phyloP scores from a whole-genome alignment of 2,797 vertebrate genomes.

The Galagoides demidoff region DNA sequence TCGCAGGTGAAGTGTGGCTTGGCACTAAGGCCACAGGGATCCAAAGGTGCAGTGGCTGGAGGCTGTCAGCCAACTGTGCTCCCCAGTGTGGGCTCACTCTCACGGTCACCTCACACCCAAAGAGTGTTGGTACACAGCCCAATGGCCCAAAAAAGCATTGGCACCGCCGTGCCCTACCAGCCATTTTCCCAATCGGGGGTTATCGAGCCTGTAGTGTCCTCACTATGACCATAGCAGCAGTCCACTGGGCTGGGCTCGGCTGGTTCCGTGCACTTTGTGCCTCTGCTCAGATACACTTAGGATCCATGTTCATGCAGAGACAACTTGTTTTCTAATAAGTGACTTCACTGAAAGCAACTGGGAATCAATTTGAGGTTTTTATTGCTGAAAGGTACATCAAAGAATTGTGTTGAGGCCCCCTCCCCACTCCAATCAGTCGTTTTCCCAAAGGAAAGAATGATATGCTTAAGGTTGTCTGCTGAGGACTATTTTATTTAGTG shows the following conservation, averaged over 20 bases:
- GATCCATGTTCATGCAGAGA: not conserved
- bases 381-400: not conserved
- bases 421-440: too few relatives aligned
- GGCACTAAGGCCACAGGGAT: too few relatives aligned
- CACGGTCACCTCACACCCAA: rapidly evolving
- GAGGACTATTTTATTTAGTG: not conserved
- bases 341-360: not conserved
- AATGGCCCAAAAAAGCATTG: not conserved
- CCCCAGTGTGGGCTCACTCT: not conserved
- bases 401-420: not conserved
- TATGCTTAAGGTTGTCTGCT: not conserved
- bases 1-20: not conserved
- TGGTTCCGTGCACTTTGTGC: not conserved
- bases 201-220: not conserved
- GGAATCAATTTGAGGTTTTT: not conserved
- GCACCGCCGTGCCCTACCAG: rapidly evolving
- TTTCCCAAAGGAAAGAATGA: not conserved
- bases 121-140: not conserved
- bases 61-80: rapidly evolving
- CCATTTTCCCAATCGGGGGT: not conserved
- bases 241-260: not conserved
- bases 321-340: not conserved
- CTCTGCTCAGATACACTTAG: not conserved
- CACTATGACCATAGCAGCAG: not conserved
- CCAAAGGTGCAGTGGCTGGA: not conserved